A percentile compares a stretch with the other conserved stretches of the same genome.
phyloP scores from a whole-genome alignment of 1,140 invertebrate genomes.

The Aphidius ervi region DNA sequence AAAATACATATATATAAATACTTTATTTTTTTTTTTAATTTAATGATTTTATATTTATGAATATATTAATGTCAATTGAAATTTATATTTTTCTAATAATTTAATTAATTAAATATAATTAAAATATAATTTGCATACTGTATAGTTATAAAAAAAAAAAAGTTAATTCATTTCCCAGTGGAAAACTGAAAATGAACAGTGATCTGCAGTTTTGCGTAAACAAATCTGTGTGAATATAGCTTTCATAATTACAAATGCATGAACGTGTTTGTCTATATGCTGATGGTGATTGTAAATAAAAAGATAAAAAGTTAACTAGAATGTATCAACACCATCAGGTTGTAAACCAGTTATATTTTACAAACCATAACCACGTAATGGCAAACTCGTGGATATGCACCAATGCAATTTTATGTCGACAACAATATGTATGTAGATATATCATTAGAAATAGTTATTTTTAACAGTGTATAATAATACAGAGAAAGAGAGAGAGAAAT shows the following conservation, averaged over 20 bases:
- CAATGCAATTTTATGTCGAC: too few relatives aligned
- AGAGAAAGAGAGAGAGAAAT: too few relatives aligned
- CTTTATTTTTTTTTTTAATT: background rate
- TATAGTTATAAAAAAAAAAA: too few relatives aligned
- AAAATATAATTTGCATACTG: background rate
- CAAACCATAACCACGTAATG: conserved; percentile 15
- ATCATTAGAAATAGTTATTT: too few relatives aligned
- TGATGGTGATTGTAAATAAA: too few relatives aligned
- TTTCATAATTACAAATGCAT: conserved; percentile 17
- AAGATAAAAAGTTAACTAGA: too few relatives aligned
- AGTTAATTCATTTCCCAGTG: too few relatives aligned
- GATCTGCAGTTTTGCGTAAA: too few relatives aligned
- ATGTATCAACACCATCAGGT: too few relatives aligned
- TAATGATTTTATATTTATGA: background rate
- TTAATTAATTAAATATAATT: conserved; percentile 1
- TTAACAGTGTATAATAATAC: too few relatives aligned
- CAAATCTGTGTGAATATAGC: background rate
- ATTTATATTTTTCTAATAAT: background rate
- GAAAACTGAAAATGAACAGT: too few relatives aligned
- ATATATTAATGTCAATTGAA: background rate
- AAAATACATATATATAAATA: too few relatives aligned
- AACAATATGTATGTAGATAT: background rate
- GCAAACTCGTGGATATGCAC: conserved; percentile 3
- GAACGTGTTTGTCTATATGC: background rate
- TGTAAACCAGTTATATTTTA: conserved; percentile 7